Evolutionary conservation across 2,888 invertebrate species (phyloP), one percentile per base, ranked within the genome.

Genomic region (Scaeva pyrastri): DNA sequence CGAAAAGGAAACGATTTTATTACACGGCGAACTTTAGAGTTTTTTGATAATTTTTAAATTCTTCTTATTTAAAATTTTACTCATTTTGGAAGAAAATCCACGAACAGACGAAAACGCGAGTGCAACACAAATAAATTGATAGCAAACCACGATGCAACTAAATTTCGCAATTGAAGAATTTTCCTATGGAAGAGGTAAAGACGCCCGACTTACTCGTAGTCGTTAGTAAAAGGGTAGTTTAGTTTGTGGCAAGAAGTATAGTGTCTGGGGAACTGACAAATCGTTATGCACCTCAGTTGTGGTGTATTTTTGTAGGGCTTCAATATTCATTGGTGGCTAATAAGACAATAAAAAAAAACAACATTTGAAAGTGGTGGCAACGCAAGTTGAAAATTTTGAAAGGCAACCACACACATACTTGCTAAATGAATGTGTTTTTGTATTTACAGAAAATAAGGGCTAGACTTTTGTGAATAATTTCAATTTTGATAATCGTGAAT

Each of bases 61-160:
- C 52, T 82, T 86, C 39, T 86, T 86, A 43, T 82, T 82, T 77
- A 86, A 86, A 77, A 86, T 73, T 86, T 64, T 50, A 52, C 86
- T 86, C 86, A 86, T 86, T 74, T 82, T 82, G 77, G 11, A n/a
- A 39, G 45, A 55, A 43, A 52, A 50, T 45, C 3, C 12, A 6
- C 41, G 16, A 64, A 62, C 62, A 43, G 41, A 71, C 8, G 8
- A 31, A 31, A n/a, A n/a, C 52, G 8, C 39, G 39, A 36, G 41
- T 26, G 36, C 56, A 78, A 58, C 56, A 79, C 48, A 64, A 74
- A 82, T 48, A 41, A 31, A 12, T 43, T 48, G 31, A 66, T 77
- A 45, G 36, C 43, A 77, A 72, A 86, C 85, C 77, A 71, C 82
- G 74, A 78, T 58, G 36, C 82, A 86, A 86, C 82, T 86, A 31